Evolutionary conservation across 2,113 vertebrate genomes (phyloP), one percentile per base, ranked within the genome.

Genomic region (Caranx melampygus): DNA sequence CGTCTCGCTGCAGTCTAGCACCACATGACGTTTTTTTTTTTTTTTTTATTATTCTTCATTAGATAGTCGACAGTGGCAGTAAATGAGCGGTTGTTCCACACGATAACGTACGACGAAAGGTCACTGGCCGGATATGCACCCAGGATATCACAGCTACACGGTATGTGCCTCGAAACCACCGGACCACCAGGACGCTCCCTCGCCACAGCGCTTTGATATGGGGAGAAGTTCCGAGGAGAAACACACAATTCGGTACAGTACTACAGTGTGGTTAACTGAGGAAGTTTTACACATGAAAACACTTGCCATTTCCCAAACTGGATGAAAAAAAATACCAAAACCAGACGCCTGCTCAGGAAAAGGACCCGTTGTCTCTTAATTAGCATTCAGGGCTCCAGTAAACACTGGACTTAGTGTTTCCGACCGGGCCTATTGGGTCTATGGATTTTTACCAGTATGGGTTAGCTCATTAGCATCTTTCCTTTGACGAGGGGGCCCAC

Each of bases 401-500:
- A 92, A 91, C 92, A 91, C 72, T 91, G 86, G 83, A 86, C 85
- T 83, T 89, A 85, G 77, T 88, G 83, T 90, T 92, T 90, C 86
- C 42, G 37, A 85, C 78, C 40, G 65, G 55, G 75, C 70, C 72
- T 82, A 85, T 85, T 80, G 85, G 75, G 71, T 79, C 59, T 77
- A 78, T 74, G 79, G 83, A 81, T 81, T 87, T 82, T 82, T 80
- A 83, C 84, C 78, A 91, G 87, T 78, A 79, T 49, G 80, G 81
- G 72, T 88, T 86, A 86, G 76, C 87, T 88, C 89, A 87, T 91
- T 92, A 92, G 90, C 91, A 90, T 92, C 82, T 82, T 86, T 81
- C 81, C 81, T 65, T 84, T 87, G 93, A 93, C 81, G 68, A 84
- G 87, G 79, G 79, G 83, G 93, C 87, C 93, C 93, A 93, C 93